A percentile compares a stretch with the other conserved stretches of the same genome.
phyloP scores from a whole-genome alignment of 2,113 vertebrate species.

The Onychorhynchus coronatus region DNA sequence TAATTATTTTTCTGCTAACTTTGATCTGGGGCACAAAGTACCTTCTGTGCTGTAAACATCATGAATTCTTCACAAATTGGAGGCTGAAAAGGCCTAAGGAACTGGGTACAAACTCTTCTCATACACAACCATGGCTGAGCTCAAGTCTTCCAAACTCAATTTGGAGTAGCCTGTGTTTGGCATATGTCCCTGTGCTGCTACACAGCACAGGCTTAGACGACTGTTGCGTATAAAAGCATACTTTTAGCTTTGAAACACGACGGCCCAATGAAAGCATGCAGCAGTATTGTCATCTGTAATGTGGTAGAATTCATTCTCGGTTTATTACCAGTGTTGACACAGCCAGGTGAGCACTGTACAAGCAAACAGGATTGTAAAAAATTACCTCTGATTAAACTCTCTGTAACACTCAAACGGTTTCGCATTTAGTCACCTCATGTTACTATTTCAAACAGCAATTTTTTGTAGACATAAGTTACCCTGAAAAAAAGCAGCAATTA shows the following conservation, averaged over 20 bases:
- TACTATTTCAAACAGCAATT: conserved; percentile 74
- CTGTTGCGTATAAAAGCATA: conserved; percentile 64
- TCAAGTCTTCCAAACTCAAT: conserved; percentile 57
- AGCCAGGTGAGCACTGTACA: conserved; percentile 75
- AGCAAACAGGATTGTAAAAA: conserved; percentile 72
- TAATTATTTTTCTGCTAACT: conserved; percentile 68
- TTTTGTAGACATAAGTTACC: conserved; percentile 77
- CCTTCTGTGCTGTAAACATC: conserved; percentile 84
- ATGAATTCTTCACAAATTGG: conserved; percentile 73
- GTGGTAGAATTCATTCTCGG: conserved; percentile 64
- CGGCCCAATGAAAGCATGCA: conserved; percentile 77
- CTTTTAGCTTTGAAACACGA: conserved; percentile 68
- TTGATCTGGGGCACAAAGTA: conserved; percentile 77
- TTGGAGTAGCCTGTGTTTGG: conserved; percentile 68
- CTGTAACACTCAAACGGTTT: conserved; percentile 60
- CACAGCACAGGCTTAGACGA: conserved; percentile 64
- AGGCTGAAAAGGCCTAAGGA: conserved; percentile 64
- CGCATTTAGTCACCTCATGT: conserved; percentile 74
- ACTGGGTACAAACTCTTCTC: conserved; percentile 62
- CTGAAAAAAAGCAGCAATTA: conserved; percentile 86
- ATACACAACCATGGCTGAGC: conserved; percentile 65
- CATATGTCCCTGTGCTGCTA: conserved; percentile 58
- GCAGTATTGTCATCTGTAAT: conserved; percentile 64
- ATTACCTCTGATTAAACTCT: conserved; percentile 72
- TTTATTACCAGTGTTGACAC: conserved; percentile 78